Base-by-base conservation (phyloP, 2,888 invertebrate genomes). In the Phania funesta region DNA sequence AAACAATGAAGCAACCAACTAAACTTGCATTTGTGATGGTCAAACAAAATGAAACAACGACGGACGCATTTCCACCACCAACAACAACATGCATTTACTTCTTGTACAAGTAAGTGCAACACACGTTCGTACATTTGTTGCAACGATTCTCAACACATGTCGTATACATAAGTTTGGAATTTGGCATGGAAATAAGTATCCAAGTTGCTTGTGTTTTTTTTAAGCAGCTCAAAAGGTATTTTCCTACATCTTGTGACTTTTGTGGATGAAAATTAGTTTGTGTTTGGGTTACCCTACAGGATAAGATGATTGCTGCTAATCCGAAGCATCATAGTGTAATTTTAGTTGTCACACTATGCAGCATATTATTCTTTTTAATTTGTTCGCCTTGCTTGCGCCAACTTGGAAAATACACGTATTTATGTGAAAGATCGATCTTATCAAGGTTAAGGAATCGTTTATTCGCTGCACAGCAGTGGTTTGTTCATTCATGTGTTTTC, bases 141-240 rank as follows among this genome's bases (percentile, higher is more conserved):
- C 78, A 83, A 79, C 60, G 38, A 83, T 75, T 80, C 81, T 67
- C 18, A 82, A 83, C 79, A 73, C 84, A 84, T 84, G 80, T 83
- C 56, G 74, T 62, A 79, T 44, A 54, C 16, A 70, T 46, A 80
- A 46, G 54, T 22, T 70, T 80, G 29, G 62, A 52, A 62, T 74
- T 75, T 68, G 46, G 48, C 56, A 68, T 68, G 32, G 52, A 73
- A 41, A 60, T 74, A 24, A 58, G 56, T 44, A 22, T 20, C 62
- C n/a, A 73, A 20, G 29, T 58, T 56, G 38, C 13, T 13, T 68
- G 18, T 67, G 8, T 26, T 16, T 41, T n/a, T 35, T 48, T 22
- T 11, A n/a, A 22, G 24, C n/a, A 44, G 41, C n/a, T 64, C 35
- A 16, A 48, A 35, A 13, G n/a, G 7, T 48, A 18, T 68, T 20